Evolutionary conservation across 1,140 invertebrate species (phyloP).

Genomic region (Spodoptera litura): DNA sequence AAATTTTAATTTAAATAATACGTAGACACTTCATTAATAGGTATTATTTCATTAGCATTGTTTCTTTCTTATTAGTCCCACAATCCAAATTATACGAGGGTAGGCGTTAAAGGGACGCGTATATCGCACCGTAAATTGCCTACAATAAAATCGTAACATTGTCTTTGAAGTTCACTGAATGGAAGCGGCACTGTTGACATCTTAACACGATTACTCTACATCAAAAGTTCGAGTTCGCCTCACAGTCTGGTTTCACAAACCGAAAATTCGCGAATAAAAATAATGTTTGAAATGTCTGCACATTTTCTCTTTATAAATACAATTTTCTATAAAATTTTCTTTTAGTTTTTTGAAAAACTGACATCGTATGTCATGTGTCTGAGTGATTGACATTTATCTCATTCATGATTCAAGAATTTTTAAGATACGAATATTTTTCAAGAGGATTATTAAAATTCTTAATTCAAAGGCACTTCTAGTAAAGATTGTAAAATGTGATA

Average conservation of each 20-base stretch:
- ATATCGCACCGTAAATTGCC: conserved; percentile 80
- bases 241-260: no score
- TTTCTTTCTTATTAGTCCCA: conserved; percentile 76
- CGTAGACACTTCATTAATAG: conserved; percentile 53
- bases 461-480: conserved; percentile 47
- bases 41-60: conserved; percentile 76
- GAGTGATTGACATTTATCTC: no score
- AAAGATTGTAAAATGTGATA: conserved; percentile 47
- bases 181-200: conserved; percentile 49
- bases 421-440: no score
- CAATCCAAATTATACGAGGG: conserved; percentile 80
- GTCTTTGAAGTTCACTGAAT: conserved; percentile 55
- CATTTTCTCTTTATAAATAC: no score
- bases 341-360: no score
- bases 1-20: conserved; percentile 48
- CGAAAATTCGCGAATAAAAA: no score
- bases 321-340: no score
- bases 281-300: no score
- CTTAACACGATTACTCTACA: no score
- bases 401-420: no score
- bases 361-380: no score
- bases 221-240: no score
- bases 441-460: background rate
- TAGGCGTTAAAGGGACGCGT: conserved; percentile 76
- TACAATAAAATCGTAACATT: conserved; percentile 79